A percentile compares a stretch with the other conserved stretches of the same genome.
Conservation (phyloP, 2,113 vertebrate species). For the Chloropsis hardwickii region DNA sequence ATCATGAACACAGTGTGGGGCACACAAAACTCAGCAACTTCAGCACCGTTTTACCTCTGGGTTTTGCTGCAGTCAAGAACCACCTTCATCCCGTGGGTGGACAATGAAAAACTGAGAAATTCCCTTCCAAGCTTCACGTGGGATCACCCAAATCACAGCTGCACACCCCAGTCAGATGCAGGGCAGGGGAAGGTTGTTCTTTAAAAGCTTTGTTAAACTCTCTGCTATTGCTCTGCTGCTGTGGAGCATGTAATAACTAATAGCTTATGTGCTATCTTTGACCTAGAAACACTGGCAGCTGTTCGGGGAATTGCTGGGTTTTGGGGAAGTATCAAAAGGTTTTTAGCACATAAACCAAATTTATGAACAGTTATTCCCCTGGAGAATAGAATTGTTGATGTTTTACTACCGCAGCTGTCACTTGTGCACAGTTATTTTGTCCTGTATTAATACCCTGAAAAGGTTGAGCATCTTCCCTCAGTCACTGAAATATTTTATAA, state of each 20-base stretch:
- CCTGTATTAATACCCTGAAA: slow-evolving; percentile 52
- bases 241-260: slow-evolving; percentile 18
- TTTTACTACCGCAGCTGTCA: slow-evolving; percentile 46
- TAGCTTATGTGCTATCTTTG: neutral
- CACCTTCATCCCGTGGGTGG: neutral
- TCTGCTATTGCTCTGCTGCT: neutral
- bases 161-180: neutral
- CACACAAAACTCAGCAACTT: neutral
- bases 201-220: neutral
- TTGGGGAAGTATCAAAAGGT: slow-evolving; percentile 16
- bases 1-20: neutral
- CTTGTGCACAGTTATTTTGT: neutral
- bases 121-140: neutral
- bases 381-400: slow-evolving; percentile 32
- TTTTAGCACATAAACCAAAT: slow-evolving; percentile 56
- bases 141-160: neutral
- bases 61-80: neutral
- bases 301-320: slow-evolving; percentile 21
- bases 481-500: slow-evolving; percentile 56
- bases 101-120: neutral
- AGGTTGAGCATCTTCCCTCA: slow-evolving; percentile 54
- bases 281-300: slow-evolving; percentile 53
- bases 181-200: neutral
- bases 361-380: slow-evolving; percentile 40
- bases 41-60: neutral